phyloP scores from a whole-genome alignment of 92 coral and sea anemone species.

The Parazoanthus atlanticus region DNA sequence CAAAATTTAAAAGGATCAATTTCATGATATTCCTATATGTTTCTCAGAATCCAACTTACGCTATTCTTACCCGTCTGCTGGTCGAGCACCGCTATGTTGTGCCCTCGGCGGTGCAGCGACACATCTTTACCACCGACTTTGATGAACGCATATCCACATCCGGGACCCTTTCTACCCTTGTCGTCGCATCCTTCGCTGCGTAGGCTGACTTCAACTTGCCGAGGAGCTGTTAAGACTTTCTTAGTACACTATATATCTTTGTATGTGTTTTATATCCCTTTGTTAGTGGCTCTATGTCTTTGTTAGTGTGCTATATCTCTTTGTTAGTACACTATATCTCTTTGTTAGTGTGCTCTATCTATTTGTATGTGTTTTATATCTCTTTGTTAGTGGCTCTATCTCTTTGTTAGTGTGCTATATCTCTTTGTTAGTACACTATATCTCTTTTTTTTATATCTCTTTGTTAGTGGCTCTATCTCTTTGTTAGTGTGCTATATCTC shows the following conservation, averaged over 20 bases:
- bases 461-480: no score
- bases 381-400: not conserved
- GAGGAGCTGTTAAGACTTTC: constrained; percentile 17
- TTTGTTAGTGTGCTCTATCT: not conserved
- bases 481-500: not conserved
- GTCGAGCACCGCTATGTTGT: constrained; percentile 56
- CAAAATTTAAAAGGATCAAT: not conserved
- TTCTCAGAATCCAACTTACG: not conserved
- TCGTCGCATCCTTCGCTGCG: constrained; percentile 67
- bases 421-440: not conserved
- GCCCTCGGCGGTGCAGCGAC: constrained; percentile 53
- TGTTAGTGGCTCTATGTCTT: not conserved
- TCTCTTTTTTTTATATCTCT: no score
- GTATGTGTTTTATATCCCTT: no score
- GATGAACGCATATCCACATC: constrained; percentile 59
- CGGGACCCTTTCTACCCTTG: constrained; percentile 24
- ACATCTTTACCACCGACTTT: constrained; percentile 50
- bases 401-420: not conserved
- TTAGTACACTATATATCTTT: not conserved
- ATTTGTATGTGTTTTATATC: no score
- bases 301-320: not conserved
- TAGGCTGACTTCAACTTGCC: constrained; percentile 30
- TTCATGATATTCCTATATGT: not conserved
- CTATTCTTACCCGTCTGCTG: constrained; percentile 45
- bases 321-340: not conserved